phyloP scores from a whole-genome alignment of 2,113 vertebrate species.

The Antechinus flavipes region DNA sequence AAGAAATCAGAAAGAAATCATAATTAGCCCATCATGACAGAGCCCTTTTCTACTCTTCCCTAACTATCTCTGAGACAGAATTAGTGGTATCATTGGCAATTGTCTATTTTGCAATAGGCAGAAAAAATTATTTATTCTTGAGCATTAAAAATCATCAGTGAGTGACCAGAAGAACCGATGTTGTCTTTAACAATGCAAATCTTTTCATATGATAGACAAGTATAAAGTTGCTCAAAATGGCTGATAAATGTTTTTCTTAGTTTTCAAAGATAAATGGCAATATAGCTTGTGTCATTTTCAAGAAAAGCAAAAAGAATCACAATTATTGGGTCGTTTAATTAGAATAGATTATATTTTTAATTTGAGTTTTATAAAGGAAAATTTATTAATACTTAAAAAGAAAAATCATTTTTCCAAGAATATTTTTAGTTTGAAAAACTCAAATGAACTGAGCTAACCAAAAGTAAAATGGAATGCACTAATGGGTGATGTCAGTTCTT shows the following conservation, averaged over 20 bases:
- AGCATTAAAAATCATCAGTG: not conserved
- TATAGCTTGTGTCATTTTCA: not conserved
- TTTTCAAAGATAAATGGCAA: slow-evolving; percentile 17
- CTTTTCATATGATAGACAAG: not conserved
- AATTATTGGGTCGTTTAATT: not conserved
- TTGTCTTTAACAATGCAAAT: not conserved
- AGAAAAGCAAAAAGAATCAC: slow-evolving; percentile 7
- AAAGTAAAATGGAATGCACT: not conserved
- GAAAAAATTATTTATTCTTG: slow-evolving; percentile 31
- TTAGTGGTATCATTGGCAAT: not conserved
- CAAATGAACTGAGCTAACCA: not conserved
- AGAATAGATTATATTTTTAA: not conserved
- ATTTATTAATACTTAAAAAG: not conserved
- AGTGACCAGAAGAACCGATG: not conserved
- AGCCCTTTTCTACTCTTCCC: not conserved
- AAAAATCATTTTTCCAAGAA: slow-evolving; percentile 18
- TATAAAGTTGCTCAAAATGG: not conserved
- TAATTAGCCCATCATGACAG: not conserved
- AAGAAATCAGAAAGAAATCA: not conserved
- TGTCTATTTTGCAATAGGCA: not conserved
- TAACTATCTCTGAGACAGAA: not conserved
- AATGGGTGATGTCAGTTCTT: not conserved
- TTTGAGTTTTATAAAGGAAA: slow-evolving; percentile 34
- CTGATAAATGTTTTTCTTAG: slow-evolving; percentile 16
- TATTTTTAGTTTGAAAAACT: not conserved